A percentile compares a stretch with the other conserved stretches of the same genome.
Conservation (phyloP, 2,888 invertebrate genomes). For the Hermodice carunculata region DNA sequence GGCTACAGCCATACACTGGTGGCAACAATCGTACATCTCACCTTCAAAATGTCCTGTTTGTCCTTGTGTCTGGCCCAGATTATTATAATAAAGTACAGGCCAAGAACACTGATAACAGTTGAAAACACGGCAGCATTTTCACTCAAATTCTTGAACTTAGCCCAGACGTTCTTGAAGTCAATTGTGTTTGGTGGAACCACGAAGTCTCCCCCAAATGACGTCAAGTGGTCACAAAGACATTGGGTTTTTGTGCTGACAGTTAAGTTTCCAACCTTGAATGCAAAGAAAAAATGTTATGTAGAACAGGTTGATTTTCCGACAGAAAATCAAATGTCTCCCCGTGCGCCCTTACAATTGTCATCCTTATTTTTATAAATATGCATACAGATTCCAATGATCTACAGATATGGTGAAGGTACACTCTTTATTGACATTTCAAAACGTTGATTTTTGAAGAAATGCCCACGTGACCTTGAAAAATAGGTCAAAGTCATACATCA, state of each 20-base stretch:
- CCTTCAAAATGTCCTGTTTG: constrained; percentile 67
- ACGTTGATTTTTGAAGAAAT: no score
- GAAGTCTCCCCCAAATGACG: constrained; percentile 68
- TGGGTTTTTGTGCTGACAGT: constrained; percentile 60
- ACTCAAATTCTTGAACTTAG: constrained; percentile 55
- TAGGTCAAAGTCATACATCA: no score
- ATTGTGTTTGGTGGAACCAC: constrained; percentile 69
- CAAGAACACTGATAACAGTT: constrained; percentile 61
- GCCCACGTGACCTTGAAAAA: no score
- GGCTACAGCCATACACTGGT: no score
- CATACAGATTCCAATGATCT: no score
- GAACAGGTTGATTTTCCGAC: no score
- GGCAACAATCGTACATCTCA: constrained; percentile 36
- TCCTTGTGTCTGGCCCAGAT: constrained; percentile 66
- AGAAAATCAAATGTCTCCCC: no score
- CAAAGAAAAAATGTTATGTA: no score
- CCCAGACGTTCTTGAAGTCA: constrained; percentile 68
- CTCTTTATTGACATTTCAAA: no score
- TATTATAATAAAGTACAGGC: constrained; percentile 59
- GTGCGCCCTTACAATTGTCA: no score
- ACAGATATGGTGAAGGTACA: no score
- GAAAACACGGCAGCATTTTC: constrained; percentile 69
- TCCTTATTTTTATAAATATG: no score
- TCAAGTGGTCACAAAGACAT: constrained; percentile 66
- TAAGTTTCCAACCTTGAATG: constrained; percentile 62